phyloP scores from a whole-genome alignment of 2,888 invertebrate genomes.

The Mycalesis mineus region DNA sequence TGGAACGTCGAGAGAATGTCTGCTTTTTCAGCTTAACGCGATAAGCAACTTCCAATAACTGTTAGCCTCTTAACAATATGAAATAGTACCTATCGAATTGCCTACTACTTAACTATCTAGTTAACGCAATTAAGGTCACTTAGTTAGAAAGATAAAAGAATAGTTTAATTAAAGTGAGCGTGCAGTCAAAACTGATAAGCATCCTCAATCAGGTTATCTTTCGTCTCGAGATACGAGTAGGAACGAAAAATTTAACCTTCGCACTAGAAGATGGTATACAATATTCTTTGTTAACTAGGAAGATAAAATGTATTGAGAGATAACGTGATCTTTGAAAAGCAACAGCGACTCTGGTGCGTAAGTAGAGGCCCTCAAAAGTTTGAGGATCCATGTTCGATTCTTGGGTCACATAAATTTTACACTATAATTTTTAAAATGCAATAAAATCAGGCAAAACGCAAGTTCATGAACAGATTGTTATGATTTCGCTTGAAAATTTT shows the following conservation, averaged over 20 bases:
- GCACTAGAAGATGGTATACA: neutral
- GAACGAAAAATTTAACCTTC: slow-evolving; percentile 10
- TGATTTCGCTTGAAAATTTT: too few relatives aligned
- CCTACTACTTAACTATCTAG: neutral
- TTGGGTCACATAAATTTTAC: too few relatives aligned
- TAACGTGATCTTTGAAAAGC: neutral
- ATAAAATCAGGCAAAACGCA: too few relatives aligned
- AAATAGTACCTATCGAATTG: neutral
- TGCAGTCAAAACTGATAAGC: slow-evolving; percentile 20
- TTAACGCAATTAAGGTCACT: neutral
- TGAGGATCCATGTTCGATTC: too few relatives aligned
- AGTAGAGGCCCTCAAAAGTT: too few relatives aligned
- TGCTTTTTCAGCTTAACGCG: too few relatives aligned
- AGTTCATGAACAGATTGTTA: too few relatives aligned
- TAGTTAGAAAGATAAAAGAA: slow-evolving; percentile 3
- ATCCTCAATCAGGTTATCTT: slow-evolving; percentile 29
- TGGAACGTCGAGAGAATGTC: too few relatives aligned
- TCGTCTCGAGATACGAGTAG: slow-evolving; percentile 8
- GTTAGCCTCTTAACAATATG: too few relatives aligned
- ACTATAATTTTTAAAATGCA: too few relatives aligned
- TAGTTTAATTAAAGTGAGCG: slow-evolving; percentile 11
- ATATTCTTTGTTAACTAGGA: neutral
- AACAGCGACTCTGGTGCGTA: neutral
- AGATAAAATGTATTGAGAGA: slow-evolving; percentile 5
- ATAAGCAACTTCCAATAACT: too few relatives aligned